A percentile compares a stretch with the other conserved stretches of the same genome.
These are phyloP conservation scores for Spongilla lacustris DNA, from an alignment of 37 sponge, comb jelly and placozoan genomes.

Conservation along the genomic window DNA sequence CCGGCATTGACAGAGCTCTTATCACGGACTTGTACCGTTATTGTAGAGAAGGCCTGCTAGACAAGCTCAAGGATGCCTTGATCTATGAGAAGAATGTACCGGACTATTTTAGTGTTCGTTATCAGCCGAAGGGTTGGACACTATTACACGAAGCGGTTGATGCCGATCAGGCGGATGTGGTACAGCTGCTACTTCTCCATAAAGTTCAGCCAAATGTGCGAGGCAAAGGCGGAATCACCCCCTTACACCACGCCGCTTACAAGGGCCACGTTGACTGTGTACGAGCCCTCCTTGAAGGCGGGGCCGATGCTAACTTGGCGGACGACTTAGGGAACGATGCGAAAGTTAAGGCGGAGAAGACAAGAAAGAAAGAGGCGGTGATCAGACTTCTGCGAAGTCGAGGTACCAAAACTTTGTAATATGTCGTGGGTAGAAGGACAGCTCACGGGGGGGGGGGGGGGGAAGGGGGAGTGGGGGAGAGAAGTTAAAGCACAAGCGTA, in stretches of 20 bases:
- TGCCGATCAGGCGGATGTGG: slow-evolving; percentile 63
- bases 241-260: slow-evolving; percentile 66
- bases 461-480: background rate
- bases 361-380: slow-evolving; percentile 60
- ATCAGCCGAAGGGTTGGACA: slow-evolving; percentile 49
- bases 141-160: slow-evolving; percentile 84
- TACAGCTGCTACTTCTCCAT: slow-evolving; percentile 67
- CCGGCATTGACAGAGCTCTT: slow-evolving; percentile 34
- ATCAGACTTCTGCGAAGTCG: slow-evolving; percentile 66
- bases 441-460: background rate
- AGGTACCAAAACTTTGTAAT: slow-evolving; percentile 36
- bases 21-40: slow-evolving; percentile 55
- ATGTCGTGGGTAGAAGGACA: too few species aligned
- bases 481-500: background rate
- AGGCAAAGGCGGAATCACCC: slow-evolving; percentile 60
- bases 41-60: slow-evolving; percentile 63
- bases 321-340: slow-evolving; percentile 65
- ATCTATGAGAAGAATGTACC: slow-evolving; percentile 38
- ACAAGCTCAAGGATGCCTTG: slow-evolving; percentile 35
- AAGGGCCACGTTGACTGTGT: slow-evolving; percentile 70
- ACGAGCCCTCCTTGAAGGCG: slow-evolving; percentile 50
- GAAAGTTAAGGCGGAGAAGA: slow-evolving; percentile 65
- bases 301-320: slow-evolving; percentile 50
- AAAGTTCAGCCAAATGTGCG: slow-evolving; percentile 54
- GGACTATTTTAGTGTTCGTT: slow-evolving; percentile 16